A percentile compares a stretch with the other conserved stretches of the same genome.
Evolutionary conservation across 2,888 invertebrate species (phyloP).

Genomic region (Drosophila nr. fundita): DNA sequence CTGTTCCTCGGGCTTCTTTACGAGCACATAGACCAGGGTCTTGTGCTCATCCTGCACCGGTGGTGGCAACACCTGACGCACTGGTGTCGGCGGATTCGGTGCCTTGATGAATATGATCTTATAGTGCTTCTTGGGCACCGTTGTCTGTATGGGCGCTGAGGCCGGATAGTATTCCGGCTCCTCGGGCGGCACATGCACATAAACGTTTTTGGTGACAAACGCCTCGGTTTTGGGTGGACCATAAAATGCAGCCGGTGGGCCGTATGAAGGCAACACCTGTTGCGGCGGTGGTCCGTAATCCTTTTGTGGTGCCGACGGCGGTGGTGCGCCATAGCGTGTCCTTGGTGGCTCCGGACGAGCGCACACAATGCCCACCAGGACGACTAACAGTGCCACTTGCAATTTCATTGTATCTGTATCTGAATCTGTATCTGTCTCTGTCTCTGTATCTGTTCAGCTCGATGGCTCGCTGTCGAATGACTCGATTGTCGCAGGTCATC

Average conservation of each 20-base stretch:
- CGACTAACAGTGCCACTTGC: constrained; percentile 57
- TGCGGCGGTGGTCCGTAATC: constrained; percentile 82
- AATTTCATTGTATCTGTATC: constrained; percentile 46
- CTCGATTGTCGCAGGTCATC: constrained; percentile 61
- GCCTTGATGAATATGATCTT: constrained; percentile 87
- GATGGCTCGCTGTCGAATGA: constrained; percentile 67
- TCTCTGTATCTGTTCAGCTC: constrained; percentile 24
- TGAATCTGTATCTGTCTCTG: background rate
- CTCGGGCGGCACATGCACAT: constrained; percentile 87
- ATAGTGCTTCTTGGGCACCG: constrained; percentile 86
- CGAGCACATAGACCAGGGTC: constrained; percentile 94
- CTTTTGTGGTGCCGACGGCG: constrained; percentile 80
- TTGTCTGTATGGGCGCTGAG: constrained; percentile 84
- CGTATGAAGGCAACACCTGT: constrained; percentile 82
- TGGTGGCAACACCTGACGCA: constrained; percentile 86
- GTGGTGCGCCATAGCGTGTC: constrained; percentile 82
- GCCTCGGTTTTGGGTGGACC: constrained; percentile 58
- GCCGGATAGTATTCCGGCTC: constrained; percentile 85
- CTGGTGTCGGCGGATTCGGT: constrained; percentile 85
- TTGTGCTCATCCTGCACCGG: constrained; percentile 95
- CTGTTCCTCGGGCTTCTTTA: constrained; percentile 94
- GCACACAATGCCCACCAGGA: constrained; percentile 83
- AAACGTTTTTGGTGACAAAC: constrained; percentile 85
- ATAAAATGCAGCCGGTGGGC: constrained; percentile 56
- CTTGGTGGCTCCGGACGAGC: constrained; percentile 85